Evolutionary conservation across 1,140 invertebrate species (phyloP).

Genomic region (Atta colombica): DNA sequence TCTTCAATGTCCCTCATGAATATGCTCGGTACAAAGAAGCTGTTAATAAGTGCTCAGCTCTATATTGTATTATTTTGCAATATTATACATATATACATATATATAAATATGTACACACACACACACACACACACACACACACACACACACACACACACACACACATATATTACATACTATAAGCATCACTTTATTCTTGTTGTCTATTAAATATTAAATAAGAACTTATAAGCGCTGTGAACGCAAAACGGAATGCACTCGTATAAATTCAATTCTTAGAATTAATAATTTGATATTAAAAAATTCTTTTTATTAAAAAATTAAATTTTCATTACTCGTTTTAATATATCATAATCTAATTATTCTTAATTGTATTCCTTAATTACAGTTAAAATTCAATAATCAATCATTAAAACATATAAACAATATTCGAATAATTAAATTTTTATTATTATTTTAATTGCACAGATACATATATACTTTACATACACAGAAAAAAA

Average conservation of each 20-base stretch:
- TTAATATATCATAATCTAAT: conserved; percentile 1
- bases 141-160: no score
- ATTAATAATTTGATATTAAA: not conserved
- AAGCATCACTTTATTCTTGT: no score
- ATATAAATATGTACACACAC: not conserved
- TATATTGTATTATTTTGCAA: not conserved
- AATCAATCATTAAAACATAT: not conserved
- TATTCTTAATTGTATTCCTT: not conserved
- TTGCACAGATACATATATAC: not conserved
- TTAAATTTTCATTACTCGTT: not conserved
- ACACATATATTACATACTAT: no score
- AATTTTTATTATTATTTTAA: not conserved
- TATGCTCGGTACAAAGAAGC: conserved; percentile 16
- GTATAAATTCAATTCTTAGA: not conserved
- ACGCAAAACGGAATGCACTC: no score
- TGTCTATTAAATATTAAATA: no score
- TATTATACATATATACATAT: not conserved
- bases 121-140: no score
- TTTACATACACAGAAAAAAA: not conserved
- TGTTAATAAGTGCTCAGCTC: conserved; percentile 24
- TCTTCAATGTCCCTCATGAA: conserved; percentile 33
- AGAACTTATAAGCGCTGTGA: no score
- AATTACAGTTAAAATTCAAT: not conserved
- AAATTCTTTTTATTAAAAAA: not conserved
- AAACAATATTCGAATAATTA: conserved; percentile 3